Evolutionary conservation across 1,140 invertebrate genomes (phyloP).

Genomic region (Zaprionus camerounensis): DNA sequence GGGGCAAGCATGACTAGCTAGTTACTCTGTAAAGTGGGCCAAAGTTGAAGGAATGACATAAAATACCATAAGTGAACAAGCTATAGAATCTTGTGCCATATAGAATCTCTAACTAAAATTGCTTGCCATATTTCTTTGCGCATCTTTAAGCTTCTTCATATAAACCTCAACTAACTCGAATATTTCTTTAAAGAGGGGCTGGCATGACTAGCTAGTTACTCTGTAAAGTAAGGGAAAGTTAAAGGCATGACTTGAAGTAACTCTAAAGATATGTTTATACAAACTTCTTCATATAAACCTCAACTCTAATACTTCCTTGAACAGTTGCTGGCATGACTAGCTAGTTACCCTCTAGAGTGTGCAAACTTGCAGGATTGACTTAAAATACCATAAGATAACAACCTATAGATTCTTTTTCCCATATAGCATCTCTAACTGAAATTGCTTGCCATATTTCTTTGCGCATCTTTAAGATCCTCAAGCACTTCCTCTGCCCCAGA

Average conservation of each 20-base stretch:
- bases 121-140: neutral
- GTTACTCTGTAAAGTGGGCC: neutral
- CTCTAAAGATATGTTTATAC: too few species aligned
- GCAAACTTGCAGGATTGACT: too few species aligned
- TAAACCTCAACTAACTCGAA: too few species aligned
- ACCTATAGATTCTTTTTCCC: too few species aligned
- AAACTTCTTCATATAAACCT: too few species aligned
- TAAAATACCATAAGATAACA: neutral
- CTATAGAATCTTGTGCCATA: too few species aligned
- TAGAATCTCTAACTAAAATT: neutral
- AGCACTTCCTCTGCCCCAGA: neutral
- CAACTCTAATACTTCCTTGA: too few species aligned
- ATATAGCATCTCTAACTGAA: neutral
- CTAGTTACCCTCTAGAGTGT: conserved; percentile 6
- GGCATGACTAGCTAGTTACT: neutral
- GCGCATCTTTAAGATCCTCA: neutral
- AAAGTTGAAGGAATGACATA: too few species aligned
- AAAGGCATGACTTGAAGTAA: too few species aligned
- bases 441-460: neutral
- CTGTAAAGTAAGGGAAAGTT: neutral
- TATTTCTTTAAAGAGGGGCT: too few species aligned
- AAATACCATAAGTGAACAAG: too few species aligned
- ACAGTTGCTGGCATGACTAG: neutral
- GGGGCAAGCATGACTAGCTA: neutral
- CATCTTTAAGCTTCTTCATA: neutral